phyloP scores from a whole-genome alignment of 2,797 vertebrate species.

The Hozukius guyotensis region DNA sequence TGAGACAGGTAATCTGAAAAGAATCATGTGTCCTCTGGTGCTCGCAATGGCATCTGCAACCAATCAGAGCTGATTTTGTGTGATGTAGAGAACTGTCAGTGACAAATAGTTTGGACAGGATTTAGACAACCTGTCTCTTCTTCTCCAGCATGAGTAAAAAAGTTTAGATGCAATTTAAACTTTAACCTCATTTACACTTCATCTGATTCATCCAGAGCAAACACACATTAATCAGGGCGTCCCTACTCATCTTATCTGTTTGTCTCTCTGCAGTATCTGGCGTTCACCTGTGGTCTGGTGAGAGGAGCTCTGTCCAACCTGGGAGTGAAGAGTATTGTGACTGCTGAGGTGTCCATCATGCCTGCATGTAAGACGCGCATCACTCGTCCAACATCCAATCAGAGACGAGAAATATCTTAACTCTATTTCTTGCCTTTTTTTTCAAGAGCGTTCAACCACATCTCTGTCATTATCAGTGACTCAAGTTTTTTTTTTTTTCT shows the following conservation, averaged over 20 bases:
- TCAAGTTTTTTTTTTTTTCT: neutral
- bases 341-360: conserved; percentile 94
- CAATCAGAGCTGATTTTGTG: too few relatives aligned
- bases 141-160: neutral
- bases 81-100: neutral
- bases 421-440: neutral
- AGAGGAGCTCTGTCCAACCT: conserved; percentile 92
- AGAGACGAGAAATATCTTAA: neutral
- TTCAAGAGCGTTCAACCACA: neutral
- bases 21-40: too few relatives aligned
- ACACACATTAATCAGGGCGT: neutral
- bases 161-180: neutral
- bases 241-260: neutral
- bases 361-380: conserved; percentile 90
- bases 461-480: neutral
- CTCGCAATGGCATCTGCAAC: too few relatives aligned
- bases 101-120: neutral
- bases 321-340: conserved; percentile 96
- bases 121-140: neutral
- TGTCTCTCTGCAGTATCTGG: conserved; percentile 87
- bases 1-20: too few relatives aligned
- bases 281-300: conserved; percentile 94
- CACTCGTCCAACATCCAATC: neutral
- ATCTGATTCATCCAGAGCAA: neutral
- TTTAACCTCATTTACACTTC: neutral